phyloP scores from a whole-genome alignment of 2,113 vertebrate genomes.

The Erythrocercus mccallii region DNA sequence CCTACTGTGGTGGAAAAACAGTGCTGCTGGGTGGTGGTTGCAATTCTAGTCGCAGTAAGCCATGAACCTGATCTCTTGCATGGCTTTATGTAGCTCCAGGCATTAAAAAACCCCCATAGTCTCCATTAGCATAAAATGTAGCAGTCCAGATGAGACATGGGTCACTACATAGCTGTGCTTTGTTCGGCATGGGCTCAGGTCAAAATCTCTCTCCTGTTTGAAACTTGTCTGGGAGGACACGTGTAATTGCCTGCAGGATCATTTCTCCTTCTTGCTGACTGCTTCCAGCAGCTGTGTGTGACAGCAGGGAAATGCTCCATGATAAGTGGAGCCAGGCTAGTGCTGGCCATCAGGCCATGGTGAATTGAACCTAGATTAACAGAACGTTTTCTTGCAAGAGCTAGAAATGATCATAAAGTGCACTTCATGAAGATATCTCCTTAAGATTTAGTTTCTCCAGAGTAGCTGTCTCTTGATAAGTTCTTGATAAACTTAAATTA shows the following conservation, averaged over 20 bases:
- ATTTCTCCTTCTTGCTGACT: not conserved
- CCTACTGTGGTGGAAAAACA: not conserved
- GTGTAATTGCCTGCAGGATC: not conserved
- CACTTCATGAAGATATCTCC: not conserved
- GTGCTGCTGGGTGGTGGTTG: not conserved
- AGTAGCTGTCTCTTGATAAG: not conserved
- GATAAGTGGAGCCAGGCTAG: not conserved
- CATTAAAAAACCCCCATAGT: not conserved
- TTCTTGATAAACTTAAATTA: not conserved
- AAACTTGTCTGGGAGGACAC: not conserved
- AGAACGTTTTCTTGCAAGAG: not conserved
- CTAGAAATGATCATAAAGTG: not conserved
- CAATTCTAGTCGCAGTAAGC: not conserved
- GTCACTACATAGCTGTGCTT: not conserved
- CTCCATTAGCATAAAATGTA: not conserved
- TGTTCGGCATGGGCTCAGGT: not conserved
- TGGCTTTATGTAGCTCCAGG: not conserved
- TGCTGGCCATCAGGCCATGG: not conserved
- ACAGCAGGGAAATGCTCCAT: not conserved
- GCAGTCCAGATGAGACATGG: not conserved
- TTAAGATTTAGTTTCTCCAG: not conserved
- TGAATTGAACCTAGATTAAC: not conserved
- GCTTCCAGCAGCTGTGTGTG: not conserved
- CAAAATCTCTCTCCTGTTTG: not conserved
- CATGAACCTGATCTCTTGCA: not conserved